phyloP scores from a whole-genome alignment of 2,113 vertebrate genomes.

The Corythornis cristatus region DNA sequence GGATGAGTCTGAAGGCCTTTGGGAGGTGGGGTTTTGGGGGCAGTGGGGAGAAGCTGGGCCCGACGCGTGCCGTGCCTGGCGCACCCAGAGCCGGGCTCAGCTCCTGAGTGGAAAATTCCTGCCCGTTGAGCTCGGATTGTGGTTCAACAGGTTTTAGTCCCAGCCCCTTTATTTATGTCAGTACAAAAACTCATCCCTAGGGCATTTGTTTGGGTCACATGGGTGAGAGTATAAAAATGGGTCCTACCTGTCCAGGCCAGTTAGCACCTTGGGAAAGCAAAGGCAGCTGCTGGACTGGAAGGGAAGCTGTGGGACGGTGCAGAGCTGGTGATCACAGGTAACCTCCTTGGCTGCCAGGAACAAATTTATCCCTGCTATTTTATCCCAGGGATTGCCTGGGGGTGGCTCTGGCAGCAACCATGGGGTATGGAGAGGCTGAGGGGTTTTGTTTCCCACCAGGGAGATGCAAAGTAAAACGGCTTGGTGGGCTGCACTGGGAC shows the following conservation, averaged over 20 bases:
- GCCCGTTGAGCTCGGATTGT: not conserved
- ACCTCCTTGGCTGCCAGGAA: fast-evolving
- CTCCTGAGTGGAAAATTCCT: slow-evolving; percentile 71
- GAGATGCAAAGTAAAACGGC: not conserved
- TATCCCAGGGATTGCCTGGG: fast-evolving
- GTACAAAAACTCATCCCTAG: slow-evolving; percentile 66
- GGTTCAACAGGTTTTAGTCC: slow-evolving; percentile 69
- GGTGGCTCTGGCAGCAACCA: fast-evolving
- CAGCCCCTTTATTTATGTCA: slow-evolving; percentile 14
- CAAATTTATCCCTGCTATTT: fast-evolving
- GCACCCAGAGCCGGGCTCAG: not conserved
- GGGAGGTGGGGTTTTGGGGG: fast-evolving
- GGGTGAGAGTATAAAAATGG: slow-evolving; percentile 59
- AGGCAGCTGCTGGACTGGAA: not conserved
- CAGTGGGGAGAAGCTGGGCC: not conserved
- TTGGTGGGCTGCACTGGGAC: fast-evolving
- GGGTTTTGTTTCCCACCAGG: fast-evolving
- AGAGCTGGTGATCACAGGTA: not conserved
- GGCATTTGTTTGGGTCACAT: slow-evolving; percentile 72
- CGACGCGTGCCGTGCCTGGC: not conserved
- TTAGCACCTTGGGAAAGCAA: not conserved
- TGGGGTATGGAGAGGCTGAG: fast-evolving
- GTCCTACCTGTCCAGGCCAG: not conserved
- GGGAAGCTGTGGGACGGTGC: not conserved
- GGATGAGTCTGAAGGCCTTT: fast-evolving